These are phyloP conservation scores for Limnephilus rhombicus DNA, from an alignment of 2,888 invertebrate species.

Conservation along the genomic window DNA sequence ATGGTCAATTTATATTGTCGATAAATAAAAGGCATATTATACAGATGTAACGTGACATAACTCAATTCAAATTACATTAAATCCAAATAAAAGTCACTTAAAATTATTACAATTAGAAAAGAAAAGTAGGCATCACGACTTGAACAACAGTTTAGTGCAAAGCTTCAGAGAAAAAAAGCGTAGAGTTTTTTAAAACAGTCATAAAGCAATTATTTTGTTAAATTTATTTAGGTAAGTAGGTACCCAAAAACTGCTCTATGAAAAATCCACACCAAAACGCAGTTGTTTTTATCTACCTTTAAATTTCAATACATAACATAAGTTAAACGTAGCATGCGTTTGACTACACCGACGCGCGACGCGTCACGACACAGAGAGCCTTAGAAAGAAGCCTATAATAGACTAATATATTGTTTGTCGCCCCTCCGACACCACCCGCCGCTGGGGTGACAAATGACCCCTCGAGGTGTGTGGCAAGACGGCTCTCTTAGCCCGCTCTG, in stretches of 20 bases:
- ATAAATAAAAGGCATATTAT: no score
- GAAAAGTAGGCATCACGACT: no score
- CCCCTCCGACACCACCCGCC: slow-evolving; percentile 38
- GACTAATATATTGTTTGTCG: slow-evolving; percentile 15
- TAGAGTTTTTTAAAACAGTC: no score
- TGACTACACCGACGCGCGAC: background rate
- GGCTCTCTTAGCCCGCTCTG: slow-evolving; percentile 28
- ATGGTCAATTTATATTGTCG: no score
- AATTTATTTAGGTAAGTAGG: background rate
- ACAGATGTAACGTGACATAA: no score
- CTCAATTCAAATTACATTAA: no score
- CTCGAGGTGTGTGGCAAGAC: slow-evolving; percentile 53
- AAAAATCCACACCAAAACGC: background rate
- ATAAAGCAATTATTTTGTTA: no score
- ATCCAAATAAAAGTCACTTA: no score
- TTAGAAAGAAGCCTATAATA: slow-evolving; percentile 1
- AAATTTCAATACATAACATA: background rate
- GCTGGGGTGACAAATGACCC: slow-evolving; percentile 56
- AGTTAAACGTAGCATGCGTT: background rate
- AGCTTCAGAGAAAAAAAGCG: no score
- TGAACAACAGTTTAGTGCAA: no score
- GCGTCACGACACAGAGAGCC: background rate
- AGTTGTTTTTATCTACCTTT: background rate
- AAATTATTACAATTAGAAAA: no score
- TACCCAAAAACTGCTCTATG: background rate